Base-by-base conservation (phyloP, 2,888 invertebrate genomes). In the Oconnorella tubifera region DNA sequence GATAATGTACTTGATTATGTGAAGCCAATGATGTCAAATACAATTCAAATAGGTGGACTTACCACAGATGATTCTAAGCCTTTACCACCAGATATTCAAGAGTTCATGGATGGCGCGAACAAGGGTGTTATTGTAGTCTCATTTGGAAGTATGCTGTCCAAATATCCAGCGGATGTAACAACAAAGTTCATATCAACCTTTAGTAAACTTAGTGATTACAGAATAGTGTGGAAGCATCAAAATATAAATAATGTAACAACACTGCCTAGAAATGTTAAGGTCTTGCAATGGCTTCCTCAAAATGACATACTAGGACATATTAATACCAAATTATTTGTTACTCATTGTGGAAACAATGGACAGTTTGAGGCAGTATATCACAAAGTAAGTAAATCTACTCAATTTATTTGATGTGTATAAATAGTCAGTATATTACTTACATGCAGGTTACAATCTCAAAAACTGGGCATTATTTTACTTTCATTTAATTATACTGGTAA, bases 291-390 rank as follows among this genome's bases (percentile, higher is more conserved):
- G 65, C 10, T 65, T 40, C 60, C 56, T 10, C 65, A 65, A 50
- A 53, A 61, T n/a, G 61, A 65, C 33, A 40, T 65, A 14, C 56
- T 65, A 23, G 50, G 27, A 3, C 53, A 61, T 27, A 51, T 32
- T 23, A n/a, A 33, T 2, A 40, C 29, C n/a, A 61, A 56, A 27
- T 56, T 61, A 10, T 65, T 65, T 33, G 27, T 65, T 49, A 65
- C 65, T 3, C 65, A 65, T 33, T 55, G 55, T 31, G 65, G 65
- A 10, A 65, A 65, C 50, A 65, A 65, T 33, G 65, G 65, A 25
- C 60, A 61, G n/a, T 61, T 56, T 33, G 65, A 65, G 29, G 61
- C 61, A 40, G 19, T 65, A 27, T 62, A 61, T 40, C 60, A 61
- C 25, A 32, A 32, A 32, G 56, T 56, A 6, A 56, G 25, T 28